Evolutionary conservation across 2,797 vertebrate species (phyloP).

Genomic region (Hafferia zeledoni): DNA sequence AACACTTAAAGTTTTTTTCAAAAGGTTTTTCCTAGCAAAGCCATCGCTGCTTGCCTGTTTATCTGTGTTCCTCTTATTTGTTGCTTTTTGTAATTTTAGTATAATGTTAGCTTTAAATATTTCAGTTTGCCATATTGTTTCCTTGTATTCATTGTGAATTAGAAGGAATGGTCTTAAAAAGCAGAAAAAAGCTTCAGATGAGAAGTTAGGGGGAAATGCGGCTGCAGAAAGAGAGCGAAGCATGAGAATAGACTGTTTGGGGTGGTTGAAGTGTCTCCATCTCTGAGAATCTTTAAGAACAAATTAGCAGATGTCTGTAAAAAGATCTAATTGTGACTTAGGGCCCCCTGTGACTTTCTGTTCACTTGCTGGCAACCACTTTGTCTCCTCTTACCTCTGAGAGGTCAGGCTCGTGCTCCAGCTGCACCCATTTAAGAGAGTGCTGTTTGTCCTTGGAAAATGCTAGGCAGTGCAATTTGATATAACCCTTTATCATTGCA

Average conservation of each 20-base stretch:
- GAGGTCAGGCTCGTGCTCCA: not conserved
- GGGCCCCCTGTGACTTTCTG: not conserved
- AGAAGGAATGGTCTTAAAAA: not conserved
- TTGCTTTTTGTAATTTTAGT: not conserved
- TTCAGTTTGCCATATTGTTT: not conserved
- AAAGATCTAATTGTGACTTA: not conserved
- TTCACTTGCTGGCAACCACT: not conserved
- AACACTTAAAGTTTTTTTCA: not conserved
- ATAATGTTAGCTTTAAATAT: not conserved
- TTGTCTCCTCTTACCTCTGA: not conserved
- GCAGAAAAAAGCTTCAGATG: not conserved
- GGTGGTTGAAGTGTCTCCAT: not conserved
- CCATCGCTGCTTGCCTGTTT: not conserved
- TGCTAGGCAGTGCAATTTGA: not conserved
- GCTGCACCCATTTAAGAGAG: not conserved
- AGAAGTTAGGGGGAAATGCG: not conserved
- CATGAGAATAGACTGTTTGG: not conserved
- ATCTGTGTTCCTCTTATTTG: not conserved
- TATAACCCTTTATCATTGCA: not conserved
- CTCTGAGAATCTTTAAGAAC: not conserved
- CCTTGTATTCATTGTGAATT: not conserved
- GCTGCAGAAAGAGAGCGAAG: not conserved
- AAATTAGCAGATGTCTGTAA: not conserved
- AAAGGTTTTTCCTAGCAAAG: not conserved
- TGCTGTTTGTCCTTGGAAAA: conserved; percentile 13